These are phyloP conservation scores for Serripes groenlandicus DNA, from an alignment of 2,888 invertebrate genomes.

Conservation along the genomic window DNA sequence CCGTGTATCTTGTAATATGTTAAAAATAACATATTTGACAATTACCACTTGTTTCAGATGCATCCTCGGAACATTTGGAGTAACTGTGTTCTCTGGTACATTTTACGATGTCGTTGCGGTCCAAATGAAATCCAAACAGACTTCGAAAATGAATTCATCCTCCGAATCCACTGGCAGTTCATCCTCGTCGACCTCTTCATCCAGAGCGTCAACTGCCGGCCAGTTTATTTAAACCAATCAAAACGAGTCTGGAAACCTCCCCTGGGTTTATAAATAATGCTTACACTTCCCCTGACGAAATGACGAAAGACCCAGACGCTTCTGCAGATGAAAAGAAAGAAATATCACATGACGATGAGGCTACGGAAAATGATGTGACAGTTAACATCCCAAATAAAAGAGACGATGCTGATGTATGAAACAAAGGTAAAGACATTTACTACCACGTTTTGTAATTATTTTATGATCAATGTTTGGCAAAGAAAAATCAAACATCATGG, in stretches of 20 bases:
- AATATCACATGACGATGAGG: neutral
- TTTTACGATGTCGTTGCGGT: conserved; percentile 39
- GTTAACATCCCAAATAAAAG: neutral
- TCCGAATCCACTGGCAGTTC: neutral
- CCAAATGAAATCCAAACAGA: conserved; percentile 10
- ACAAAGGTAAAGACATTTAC: conserved; percentile 17
- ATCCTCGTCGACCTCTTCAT: neutral
- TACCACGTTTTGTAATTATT: no score
- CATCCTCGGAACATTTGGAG: conserved; percentile 27
- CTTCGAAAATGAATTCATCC: neutral
- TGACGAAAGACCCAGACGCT: neutral
- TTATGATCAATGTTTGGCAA: no score
- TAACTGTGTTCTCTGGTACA: conserved; percentile 26
- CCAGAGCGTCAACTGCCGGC: neutral
- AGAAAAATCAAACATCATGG: no score
- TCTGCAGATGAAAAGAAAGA: neutral
- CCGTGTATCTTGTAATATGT: no score
- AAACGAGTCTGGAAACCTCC: conserved; percentile 18
- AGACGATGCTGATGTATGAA: neutral
- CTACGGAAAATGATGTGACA: neutral
- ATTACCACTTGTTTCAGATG: conserved; percentile 27
- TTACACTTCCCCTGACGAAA: neutral
- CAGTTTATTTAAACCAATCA: conserved; percentile 20
- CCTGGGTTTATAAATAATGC: conserved; percentile 7
- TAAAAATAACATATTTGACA: no score